phyloP scores from a whole-genome alignment of 2,888 invertebrate genomes.

The Chaetogeoica ovagalla region DNA sequence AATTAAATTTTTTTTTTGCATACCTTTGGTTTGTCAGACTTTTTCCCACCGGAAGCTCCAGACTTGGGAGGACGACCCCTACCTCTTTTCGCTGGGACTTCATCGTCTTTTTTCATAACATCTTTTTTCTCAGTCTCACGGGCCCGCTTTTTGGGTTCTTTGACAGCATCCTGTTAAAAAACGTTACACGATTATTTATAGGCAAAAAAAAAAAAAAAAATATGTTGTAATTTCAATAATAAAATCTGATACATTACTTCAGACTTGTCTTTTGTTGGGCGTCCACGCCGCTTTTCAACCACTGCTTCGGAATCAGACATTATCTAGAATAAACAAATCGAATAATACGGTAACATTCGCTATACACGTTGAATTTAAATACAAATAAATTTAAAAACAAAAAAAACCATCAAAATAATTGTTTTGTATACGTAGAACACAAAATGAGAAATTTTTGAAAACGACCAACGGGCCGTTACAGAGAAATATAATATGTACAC shows the following conservation, averaged over 20 bases:
- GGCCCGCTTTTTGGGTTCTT: conserved; percentile 43
- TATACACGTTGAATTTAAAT: no score
- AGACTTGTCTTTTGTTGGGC: conserved; percentile 43
- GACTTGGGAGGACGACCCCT: conserved; percentile 62
- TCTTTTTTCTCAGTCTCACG: conserved; percentile 55
- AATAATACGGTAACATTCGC: neutral
- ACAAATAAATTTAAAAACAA: no score
- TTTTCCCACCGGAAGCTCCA: conserved; percentile 64
- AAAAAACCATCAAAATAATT: no score
- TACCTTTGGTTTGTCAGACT: conserved; percentile 60
- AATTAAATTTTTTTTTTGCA: conserved; percentile 2
- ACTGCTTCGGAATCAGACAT: conserved; percentile 49
- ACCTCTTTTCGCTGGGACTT: conserved; percentile 63
- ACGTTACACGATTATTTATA: neutral
- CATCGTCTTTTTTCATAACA: conserved; percentile 56
- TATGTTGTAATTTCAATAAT: neutral
- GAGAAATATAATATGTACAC: no score
- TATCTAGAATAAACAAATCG: conserved; percentile 13
- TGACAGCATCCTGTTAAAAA: conserved; percentile 18
- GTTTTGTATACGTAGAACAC: no score
- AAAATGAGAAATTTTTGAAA: no score
- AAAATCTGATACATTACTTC: conserved; percentile 26
- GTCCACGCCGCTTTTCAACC: conserved; percentile 49
- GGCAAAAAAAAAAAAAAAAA: neutral
- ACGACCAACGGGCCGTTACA: no score